Conservation (phyloP, 1,140 invertebrate genomes). For the Coboldia fuscipes region DNA sequence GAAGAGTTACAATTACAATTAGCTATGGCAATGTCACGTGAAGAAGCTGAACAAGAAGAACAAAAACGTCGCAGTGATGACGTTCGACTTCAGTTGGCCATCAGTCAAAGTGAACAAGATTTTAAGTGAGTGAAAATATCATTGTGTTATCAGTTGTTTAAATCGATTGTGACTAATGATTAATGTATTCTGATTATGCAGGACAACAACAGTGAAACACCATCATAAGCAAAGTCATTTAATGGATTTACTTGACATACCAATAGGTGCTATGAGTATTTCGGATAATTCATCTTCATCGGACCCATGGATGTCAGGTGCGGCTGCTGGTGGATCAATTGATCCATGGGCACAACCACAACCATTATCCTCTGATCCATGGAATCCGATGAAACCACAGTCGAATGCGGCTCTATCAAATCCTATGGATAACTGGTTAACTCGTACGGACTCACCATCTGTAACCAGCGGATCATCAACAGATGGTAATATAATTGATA, state of each 20-base stretch:
- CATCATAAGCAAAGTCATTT: constrained; percentile 41
- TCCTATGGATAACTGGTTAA: constrained; percentile 9
- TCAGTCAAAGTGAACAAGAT: constrained; percentile 83
- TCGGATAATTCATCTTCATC: constrained; percentile 20
- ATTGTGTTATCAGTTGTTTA: neutral
- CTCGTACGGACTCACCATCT: constrained; percentile 16
- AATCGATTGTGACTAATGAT: neutral
- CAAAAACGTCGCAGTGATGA: constrained; percentile 81
- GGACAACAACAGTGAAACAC: neutral
- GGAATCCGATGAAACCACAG: constrained; percentile 25
- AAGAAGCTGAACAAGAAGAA: constrained; percentile 95
- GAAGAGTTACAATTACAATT: constrained; percentile 96
- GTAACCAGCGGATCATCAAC: constrained; percentile 17
- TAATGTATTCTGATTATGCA: neutral
- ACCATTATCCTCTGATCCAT: constrained; percentile 28
- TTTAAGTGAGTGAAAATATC: constrained; percentile 38
- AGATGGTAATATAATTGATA: no score
- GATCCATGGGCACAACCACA: constrained; percentile 31
- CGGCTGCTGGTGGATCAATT: constrained; percentile 21
- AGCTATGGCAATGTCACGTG: constrained; percentile 93
- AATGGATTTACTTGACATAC: constrained; percentile 63
- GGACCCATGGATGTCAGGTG: constrained; percentile 49
- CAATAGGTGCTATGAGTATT: constrained; percentile 33
- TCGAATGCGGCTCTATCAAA: constrained; percentile 3
- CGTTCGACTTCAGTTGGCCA: constrained; percentile 77